Evolutionary conservation across 1,140 invertebrate genomes (phyloP), one percentile per base, ranked within the genome.

Genomic region (Chymomyza costata): DNA sequence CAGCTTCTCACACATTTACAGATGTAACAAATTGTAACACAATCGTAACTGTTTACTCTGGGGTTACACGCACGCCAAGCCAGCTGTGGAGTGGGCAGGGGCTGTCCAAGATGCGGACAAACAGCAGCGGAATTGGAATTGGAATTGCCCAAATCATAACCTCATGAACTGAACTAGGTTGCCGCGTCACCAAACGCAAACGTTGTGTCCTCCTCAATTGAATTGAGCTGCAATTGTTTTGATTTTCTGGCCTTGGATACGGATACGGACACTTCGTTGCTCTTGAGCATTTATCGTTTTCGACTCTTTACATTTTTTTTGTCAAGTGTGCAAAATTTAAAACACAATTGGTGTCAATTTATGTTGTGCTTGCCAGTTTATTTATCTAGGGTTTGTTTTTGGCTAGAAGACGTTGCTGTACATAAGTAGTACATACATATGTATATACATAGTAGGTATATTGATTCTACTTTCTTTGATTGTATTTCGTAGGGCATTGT

Each of bases 21-120:
- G 74, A 61, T 80, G 73, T 80, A 80, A 80, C 73, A 80, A 80
- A 80, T 80, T 80, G 73, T 80, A 80, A 80, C 74, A 73, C 73
- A 80, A 80, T 80, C 73, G 73, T 80, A 81, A 80, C 73, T 78
- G 73, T 80, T 78, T 78, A 78, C 65, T 69, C 65, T 55, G 56
- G 65, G 70, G 69, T 64, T 54, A 46, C 3, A n/a, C 53, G 34
- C 51, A n/a, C n/a, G n/a, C n/a, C n/a, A n/a, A n/a, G n/a, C n/a
- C n/a, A 40, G 40, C 21, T 3, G 21, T 25, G 21, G 21, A 25
- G 21, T 25, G 21, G 21, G 8, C 21, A 25, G 21, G n/a, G n/a
- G n/a, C n/a, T n/a, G n/a, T n/a, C n/a, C n/a, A n/a, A n/a, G n/a
- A n/a, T n/a, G n/a, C 21, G 21, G 21, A 25, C 21, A 3, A 8